A percentile compares a stretch with the other conserved stretches of the same genome.
Conservation (phyloP, 2,888 invertebrate species). For the Sturmia bella region DNA sequence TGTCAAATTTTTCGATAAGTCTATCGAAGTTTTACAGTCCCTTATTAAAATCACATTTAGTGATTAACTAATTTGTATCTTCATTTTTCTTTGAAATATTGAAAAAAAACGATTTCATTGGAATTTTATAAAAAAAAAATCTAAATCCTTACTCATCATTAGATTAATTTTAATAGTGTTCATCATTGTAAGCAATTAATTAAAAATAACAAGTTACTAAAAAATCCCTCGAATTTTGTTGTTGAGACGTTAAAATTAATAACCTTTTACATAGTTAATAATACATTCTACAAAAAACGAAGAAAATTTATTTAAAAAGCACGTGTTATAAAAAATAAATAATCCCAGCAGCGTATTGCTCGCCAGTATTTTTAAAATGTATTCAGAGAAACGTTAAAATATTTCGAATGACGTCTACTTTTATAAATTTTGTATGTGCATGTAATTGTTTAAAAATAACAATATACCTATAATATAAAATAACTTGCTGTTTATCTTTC, state of each 20-base stretch:
- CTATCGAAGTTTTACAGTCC: too few relatives aligned
- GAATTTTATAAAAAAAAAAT: too few relatives aligned
- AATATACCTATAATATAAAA: constrained; percentile 21
- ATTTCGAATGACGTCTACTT: constrained; percentile 39
- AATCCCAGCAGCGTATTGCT: background rate
- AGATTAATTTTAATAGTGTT: background rate
- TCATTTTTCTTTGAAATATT: constrained; percentile 10
- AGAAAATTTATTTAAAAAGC: constrained; percentile 41
- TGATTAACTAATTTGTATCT: too few relatives aligned
- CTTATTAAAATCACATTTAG: too few relatives aligned
- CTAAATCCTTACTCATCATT: too few relatives aligned
- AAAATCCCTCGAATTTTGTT: constrained; percentile 29
- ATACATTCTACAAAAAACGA: background rate
- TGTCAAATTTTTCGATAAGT: too few relatives aligned
- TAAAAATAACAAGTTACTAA: constrained; percentile 26
- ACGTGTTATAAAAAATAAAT: constrained; percentile 50
- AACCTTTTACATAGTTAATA: background rate
- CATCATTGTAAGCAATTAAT: constrained; percentile 15
- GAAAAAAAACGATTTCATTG: constrained; percentile 6
- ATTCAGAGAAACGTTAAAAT: constrained; percentile 17
- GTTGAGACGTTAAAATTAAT: constrained; percentile 9
- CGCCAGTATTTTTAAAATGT: constrained; percentile 14
- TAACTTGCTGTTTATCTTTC: constrained; percentile 15
- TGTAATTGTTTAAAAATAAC: constrained; percentile 51
- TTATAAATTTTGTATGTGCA: constrained; percentile 2